Evolutionary conservation across 2,113 vertebrate species (phyloP).

Genomic region (Nycticebus coucang): DNA sequence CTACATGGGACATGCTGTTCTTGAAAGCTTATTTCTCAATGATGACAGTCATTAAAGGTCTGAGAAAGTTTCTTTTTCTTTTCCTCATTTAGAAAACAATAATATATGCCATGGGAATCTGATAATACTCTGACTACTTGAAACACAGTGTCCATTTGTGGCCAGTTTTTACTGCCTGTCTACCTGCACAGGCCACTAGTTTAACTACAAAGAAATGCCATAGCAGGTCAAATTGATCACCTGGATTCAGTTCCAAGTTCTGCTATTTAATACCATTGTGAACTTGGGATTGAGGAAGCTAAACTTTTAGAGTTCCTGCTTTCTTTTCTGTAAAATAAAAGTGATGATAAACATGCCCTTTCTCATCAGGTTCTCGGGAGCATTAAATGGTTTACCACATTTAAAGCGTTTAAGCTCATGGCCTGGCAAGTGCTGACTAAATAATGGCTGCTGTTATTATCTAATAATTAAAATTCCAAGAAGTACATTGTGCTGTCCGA

Average conservation of each 20-base stretch:
- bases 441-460: background rate
- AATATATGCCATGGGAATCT: background rate
- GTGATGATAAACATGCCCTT: background rate
- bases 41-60: background rate
- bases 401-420: background rate
- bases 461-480: background rate
- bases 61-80: background rate
- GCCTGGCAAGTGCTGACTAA: background rate
- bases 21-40: background rate
- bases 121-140: background rate
- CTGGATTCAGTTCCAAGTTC: background rate
- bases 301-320: background rate
- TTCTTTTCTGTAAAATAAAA: background rate
- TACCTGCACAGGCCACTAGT: background rate
- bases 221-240: background rate
- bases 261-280: background rate
- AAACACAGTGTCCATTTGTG: background rate
- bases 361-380: background rate
- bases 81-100: constrained; percentile 12
- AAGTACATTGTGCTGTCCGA: background rate
- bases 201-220: background rate
- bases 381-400: background rate
- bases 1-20: background rate
- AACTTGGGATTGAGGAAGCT: background rate
- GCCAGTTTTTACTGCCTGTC: background rate